These are phyloP conservation scores for Choloepus hoffmanni DNA, from an alignment of 2,113 vertebrate genomes.

Conservation along the genomic window DNA sequence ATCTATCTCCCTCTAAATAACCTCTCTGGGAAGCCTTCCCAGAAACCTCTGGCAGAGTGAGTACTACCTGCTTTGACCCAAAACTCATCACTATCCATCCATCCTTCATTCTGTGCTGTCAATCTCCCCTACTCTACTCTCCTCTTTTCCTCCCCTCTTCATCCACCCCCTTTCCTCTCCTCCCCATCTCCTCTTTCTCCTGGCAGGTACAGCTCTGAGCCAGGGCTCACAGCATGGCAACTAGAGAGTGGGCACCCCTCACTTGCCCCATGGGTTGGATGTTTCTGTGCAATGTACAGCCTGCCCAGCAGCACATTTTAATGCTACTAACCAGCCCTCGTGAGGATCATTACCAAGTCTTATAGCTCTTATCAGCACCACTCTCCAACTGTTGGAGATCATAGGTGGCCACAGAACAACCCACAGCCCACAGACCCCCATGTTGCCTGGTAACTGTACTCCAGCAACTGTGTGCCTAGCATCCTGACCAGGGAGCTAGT, in stretches of 20 bases:
- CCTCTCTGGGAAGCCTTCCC: neutral
- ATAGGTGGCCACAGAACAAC: neutral
- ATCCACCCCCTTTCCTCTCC: too few relatives aligned
- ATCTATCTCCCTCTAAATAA: neutral
- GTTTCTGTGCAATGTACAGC: neutral
- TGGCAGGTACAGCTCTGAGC: neutral
- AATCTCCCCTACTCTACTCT: neutral
- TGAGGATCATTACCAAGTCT: neutral
- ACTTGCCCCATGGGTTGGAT: neutral
- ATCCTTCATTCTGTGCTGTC: neutral
- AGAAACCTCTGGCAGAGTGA: neutral
- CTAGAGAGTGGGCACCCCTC: neutral
- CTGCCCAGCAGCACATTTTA: neutral
- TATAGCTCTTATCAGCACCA: neutral
- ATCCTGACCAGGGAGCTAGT: neutral
- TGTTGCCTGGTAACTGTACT: neutral
- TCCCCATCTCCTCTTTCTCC: too few relatives aligned
- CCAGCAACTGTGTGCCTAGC: neutral
- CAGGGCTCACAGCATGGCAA: neutral
- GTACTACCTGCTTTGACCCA: neutral
- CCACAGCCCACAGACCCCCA: neutral
- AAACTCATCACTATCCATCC: neutral
- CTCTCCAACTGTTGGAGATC: neutral
- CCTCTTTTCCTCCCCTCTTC: fast-evolving
- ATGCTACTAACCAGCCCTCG: neutral